phyloP scores from a whole-genome alignment of 1,140 invertebrate species.

The Leptopilina clavipes region DNA sequence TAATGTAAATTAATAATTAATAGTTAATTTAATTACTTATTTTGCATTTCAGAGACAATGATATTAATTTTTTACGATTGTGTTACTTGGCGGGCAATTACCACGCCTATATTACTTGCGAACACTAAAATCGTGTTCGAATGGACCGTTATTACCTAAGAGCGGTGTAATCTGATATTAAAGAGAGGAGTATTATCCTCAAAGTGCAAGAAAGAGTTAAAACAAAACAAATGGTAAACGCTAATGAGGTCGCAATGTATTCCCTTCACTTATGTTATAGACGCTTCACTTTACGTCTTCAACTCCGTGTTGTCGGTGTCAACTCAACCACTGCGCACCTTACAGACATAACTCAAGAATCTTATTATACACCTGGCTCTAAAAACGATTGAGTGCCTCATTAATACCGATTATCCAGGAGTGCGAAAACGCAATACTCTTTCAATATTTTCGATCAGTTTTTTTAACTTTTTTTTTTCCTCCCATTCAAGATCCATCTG shows the following conservation, averaged over 20 bases:
- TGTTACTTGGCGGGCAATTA: background rate
- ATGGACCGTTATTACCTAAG: slow-evolving; percentile 29
- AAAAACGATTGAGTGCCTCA: slow-evolving; percentile 4
- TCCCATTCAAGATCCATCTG: too few relatives aligned
- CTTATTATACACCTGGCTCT: slow-evolving; percentile 30
- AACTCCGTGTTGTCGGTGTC: slow-evolving; percentile 18
- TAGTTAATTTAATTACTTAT: background rate
- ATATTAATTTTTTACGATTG: background rate
- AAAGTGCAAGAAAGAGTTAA: slow-evolving; percentile 25
- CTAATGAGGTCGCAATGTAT: slow-evolving; percentile 53
- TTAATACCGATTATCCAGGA: slow-evolving; percentile 17
- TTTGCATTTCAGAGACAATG: background rate
- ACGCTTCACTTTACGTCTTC: slow-evolving; percentile 31
- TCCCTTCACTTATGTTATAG: slow-evolving; percentile 46
- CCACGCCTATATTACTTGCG: slow-evolving; percentile 8
- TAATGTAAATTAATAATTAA: too few relatives aligned
- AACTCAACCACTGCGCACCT: slow-evolving; percentile 5
- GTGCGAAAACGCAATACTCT: background rate
- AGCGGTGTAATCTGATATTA: slow-evolving; percentile 50
- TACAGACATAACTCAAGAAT: slow-evolving; percentile 26
- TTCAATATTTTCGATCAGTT: background rate
- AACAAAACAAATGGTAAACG: slow-evolving; percentile 52
- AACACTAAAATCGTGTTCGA: slow-evolving; percentile 1
- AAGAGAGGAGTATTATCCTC: slow-evolving; percentile 42
- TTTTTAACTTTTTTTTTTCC: background rate